These are phyloP conservation scores for Dolichopus griseipennis DNA, from an alignment of 2,888 invertebrate species.

Conservation along the genomic window DNA sequence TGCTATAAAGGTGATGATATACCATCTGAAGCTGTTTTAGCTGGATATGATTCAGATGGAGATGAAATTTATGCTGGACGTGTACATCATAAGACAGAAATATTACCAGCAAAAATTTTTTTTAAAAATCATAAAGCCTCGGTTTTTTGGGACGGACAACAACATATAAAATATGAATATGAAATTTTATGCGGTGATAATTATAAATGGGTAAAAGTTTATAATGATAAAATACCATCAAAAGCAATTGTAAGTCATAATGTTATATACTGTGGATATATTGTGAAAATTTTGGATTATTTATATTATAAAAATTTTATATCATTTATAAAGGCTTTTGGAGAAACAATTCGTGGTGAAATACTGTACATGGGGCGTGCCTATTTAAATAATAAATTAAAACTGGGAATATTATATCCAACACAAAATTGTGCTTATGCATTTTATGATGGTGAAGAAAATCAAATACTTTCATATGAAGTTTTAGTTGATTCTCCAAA, in stretches of 20 bases:
- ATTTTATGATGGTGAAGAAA: too few relatives aligned
- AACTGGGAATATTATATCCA: constrained; percentile 51
- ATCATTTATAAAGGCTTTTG: too few relatives aligned
- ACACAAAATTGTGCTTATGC: constrained; percentile 41
- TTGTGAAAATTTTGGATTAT: too few relatives aligned
- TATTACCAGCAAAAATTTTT: constrained; percentile 54
- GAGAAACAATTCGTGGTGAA: constrained; percentile 45
- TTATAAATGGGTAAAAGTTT: constrained; percentile 57
- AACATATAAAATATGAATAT: constrained; percentile 54
- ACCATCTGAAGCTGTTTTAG: constrained; percentile 45
- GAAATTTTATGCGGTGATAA: constrained; percentile 56
- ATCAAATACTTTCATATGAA: too few relatives aligned
- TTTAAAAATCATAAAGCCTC: constrained; percentile 55
- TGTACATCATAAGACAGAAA: constrained; percentile 54
- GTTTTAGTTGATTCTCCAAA: too few relatives aligned
- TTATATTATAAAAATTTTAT: too few relatives aligned
- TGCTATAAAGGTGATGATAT: too few relatives aligned
- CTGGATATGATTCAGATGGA: constrained; percentile 64
- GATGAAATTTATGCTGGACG: constrained; percentile 65
- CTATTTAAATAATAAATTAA: constrained; percentile 44
- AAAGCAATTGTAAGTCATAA: not conserved
- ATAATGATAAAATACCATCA: constrained; percentile 53
- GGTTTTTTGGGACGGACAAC: constrained; percentile 53
- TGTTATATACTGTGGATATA: too few relatives aligned
- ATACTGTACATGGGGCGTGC: constrained; percentile 45